These are phyloP conservation scores for Trichoplusia ni DNA, from an alignment of 1,140 invertebrate species.

Conservation along the genomic window DNA sequence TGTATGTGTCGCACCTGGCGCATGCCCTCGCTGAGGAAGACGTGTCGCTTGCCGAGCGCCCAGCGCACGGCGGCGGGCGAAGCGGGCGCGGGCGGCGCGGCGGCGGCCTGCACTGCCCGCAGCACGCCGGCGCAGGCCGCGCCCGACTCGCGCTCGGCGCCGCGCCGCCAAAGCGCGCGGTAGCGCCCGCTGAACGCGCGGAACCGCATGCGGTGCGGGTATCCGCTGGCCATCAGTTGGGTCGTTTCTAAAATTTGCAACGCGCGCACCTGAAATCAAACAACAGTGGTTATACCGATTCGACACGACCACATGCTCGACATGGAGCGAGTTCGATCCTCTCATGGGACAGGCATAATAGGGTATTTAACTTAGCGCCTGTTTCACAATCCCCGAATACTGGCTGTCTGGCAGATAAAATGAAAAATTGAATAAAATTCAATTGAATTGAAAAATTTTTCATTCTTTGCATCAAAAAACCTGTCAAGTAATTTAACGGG, in stretches of 20 bases:
- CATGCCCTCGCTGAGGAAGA: conserved; percentile 96
- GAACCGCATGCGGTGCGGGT: conserved; percentile 96
- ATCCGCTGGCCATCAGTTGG: conserved; percentile 96
- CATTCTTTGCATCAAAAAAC: no score
- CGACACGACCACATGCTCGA: no score
- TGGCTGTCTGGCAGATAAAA: no score
- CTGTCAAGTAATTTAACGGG: no score
- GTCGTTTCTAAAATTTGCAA: conserved; percentile 97
- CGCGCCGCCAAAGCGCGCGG: conserved; percentile 87
- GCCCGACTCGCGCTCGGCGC: conserved; percentile 90
- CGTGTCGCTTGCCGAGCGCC: conserved; percentile 96
- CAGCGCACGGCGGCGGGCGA: conserved; percentile 87
- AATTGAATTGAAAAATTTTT: no score
- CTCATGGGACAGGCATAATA: no score
- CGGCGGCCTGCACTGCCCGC: conserved; percentile 89
- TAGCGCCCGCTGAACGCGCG: conserved; percentile 96
- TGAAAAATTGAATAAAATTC: no score
- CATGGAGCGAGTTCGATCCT: no score
- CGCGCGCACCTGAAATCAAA: conserved; percentile 88
- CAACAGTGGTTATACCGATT: no score
- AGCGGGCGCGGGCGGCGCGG: conserved; percentile 61
- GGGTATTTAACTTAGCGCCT: no score
- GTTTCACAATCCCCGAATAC: no score
- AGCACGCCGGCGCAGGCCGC: conserved; percentile 84
- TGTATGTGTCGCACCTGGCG: no score